A percentile compares a stretch with the other conserved stretches of the same genome.
These are phyloP conservation scores for Apostichopus leukothele DNA, from an alignment of 53 echinoderm and acorn worm species.

Conservation along the genomic window DNA sequence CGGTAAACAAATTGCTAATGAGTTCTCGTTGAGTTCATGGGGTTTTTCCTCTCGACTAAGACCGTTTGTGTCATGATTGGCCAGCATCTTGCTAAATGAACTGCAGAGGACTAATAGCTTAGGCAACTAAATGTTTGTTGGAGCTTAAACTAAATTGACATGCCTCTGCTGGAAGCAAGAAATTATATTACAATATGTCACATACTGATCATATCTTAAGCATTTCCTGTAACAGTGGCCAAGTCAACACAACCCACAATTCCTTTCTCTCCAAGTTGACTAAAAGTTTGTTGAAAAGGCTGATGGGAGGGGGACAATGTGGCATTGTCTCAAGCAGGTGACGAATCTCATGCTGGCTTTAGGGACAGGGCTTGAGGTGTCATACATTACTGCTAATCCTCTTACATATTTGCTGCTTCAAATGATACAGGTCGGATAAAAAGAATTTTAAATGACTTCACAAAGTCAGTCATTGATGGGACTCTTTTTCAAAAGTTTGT, in stretches of 20 bases:
- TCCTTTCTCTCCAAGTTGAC: constrained; percentile 4
- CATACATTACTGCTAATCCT: neutral
- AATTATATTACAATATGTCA: constrained; percentile 19
- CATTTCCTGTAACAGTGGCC: constrained; percentile 26
- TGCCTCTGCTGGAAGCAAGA: neutral
- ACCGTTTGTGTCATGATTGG: constrained; percentile 39
- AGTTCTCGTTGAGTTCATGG: constrained; percentile 33
- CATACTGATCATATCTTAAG: constrained; percentile 39
- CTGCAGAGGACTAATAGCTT: constrained; percentile 20
- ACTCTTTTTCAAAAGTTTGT: neutral
- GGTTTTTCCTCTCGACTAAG: neutral
- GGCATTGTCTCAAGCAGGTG: constrained; percentile 35
- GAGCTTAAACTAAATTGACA: constrained; percentile 12
- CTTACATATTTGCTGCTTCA: neutral
- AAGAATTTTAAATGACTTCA: neutral
- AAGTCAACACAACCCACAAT: constrained; percentile 14
- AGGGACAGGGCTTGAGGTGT: neutral
- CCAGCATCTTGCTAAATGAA: constrained; percentile 28
- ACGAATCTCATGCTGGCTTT: neutral
- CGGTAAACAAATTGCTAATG: constrained; percentile 19
- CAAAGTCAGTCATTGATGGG: neutral
- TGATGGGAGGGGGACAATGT: constrained; percentile 20
- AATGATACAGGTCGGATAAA: neutral
- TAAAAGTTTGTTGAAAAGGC: constrained; percentile 11
- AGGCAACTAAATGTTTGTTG: constrained; percentile 38